phyloP scores from a whole-genome alignment of 2,113 vertebrate genomes.

The Eptatretus burgeri region DNA sequence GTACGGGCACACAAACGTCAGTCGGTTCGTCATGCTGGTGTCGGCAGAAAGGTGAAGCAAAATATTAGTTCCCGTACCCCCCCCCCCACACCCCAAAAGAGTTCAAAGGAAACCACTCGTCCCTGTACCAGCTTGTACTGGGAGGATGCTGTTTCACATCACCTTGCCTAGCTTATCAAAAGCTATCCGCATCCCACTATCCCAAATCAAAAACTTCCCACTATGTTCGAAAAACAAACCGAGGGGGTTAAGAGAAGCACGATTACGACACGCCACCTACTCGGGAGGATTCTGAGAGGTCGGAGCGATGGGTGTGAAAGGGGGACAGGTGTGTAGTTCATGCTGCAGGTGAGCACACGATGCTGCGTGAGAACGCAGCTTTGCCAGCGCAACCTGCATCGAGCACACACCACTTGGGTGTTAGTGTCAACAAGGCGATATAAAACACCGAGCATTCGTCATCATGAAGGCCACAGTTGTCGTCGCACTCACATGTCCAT shows the following conservation, averaged over 20 bases:
- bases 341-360: conserved; percentile 64
- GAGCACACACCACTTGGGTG: too few relatives aligned
- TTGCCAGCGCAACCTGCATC: conserved; percentile 39
- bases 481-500: too few relatives aligned
- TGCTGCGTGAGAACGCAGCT: conserved; percentile 52
- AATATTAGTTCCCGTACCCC: not conserved
- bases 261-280: not conserved
- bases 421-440: too few relatives aligned
- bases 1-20: conserved; percentile 75
- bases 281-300: not conserved
- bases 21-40: conserved; percentile 65
- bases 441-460: too few relatives aligned
- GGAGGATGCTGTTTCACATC: not conserved
- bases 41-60: not conserved
- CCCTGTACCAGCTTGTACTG: too few relatives aligned
- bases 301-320: not conserved
- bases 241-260: not conserved
- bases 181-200: not conserved
- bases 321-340: not conserved
- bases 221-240: not conserved
- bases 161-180: not conserved
- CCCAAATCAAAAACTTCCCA: not conserved
- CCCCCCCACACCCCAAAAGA: not conserved
- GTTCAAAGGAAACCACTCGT: not conserved
- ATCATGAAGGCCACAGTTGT: too few relatives aligned